Evolutionary conservation across 2,797 vertebrate species (phyloP).

Genomic region (Gambusia yucatana): DNA sequence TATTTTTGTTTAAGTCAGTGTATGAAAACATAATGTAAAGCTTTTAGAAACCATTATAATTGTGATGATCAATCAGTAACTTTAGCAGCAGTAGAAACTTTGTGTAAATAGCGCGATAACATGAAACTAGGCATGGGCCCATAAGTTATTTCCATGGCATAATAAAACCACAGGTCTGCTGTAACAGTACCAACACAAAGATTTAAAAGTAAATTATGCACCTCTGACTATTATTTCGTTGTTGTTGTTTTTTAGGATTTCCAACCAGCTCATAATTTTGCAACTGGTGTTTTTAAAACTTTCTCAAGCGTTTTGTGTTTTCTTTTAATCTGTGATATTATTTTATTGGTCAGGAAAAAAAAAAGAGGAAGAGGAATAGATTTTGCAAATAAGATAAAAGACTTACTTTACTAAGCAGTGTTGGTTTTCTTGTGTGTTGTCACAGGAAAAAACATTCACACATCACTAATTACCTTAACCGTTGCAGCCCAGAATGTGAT

Average conservation of each 20-base stretch:
- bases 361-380: slow-evolving; percentile 7
- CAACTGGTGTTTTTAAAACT: neutral
- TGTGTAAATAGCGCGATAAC: neutral
- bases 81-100: neutral
- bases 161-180: neutral
- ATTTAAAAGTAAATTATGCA: neutral
- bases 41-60: neutral
- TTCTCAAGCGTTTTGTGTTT: neutral
- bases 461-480: neutral
- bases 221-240: neutral
- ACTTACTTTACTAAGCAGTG: neutral
- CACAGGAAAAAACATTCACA: neutral
- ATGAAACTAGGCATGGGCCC: neutral
- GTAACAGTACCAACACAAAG: neutral
- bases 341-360: slow-evolving; percentile 1
- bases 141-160: neutral
- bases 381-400: neutral
- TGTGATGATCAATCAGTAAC: neutral
- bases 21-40: neutral
- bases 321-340: neutral
- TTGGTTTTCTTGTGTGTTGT: neutral
- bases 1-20: neutral
- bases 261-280: neutral
- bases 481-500: neutral
- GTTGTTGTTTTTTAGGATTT: neutral